Percentiles rank a stretch among this genome's conserved stretches.
Conservation (phyloP, 2,797 vertebrate genomes). For the Tokudaia muenninki region DNA sequence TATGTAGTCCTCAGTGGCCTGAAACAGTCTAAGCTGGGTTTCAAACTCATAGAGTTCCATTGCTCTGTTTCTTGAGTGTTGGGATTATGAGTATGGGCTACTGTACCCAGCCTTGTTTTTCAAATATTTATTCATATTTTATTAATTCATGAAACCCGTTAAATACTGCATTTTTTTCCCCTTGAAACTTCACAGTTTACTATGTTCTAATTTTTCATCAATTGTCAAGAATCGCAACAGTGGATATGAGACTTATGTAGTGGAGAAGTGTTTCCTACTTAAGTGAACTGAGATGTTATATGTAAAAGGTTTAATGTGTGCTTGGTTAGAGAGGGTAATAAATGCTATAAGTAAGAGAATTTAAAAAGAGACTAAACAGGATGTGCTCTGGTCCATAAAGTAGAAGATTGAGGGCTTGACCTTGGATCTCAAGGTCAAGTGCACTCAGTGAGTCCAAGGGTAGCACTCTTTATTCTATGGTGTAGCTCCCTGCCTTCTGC, state of each 20-base stretch:
- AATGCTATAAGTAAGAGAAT: conserved; percentile 42
- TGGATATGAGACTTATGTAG: background rate
- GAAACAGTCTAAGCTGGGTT: background rate
- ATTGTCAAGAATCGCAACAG: background rate
- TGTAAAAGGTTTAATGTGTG: conserved; percentile 30
- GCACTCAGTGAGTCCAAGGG: background rate
- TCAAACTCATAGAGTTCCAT: background rate
- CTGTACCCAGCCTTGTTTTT: background rate
- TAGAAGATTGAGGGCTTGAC: conserved; percentile 53
- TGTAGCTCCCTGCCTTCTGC: too few species aligned
- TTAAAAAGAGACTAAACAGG: conserved; percentile 24
- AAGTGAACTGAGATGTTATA: conserved; percentile 19
- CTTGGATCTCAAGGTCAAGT: conserved; percentile 55
- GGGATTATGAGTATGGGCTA: background rate
- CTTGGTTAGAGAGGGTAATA: conserved; percentile 56
- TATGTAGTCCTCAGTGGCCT: background rate
- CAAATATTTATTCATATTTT: conserved; percentile 56
- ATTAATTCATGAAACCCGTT: background rate
- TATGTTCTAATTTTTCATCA: conserved; percentile 35
- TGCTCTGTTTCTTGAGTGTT: background rate
- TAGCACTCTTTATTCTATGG: background rate
- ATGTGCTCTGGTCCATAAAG: conserved; percentile 34
- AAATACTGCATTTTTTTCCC: conserved; percentile 42
- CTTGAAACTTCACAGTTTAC: conserved; percentile 7
- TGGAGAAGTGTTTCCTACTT: background rate